A percentile compares a stretch with the other conserved stretches of the same genome.
Evolutionary conservation across 2,888 invertebrate genomes (phyloP).

Genomic region (Melinopterus prodromus): DNA sequence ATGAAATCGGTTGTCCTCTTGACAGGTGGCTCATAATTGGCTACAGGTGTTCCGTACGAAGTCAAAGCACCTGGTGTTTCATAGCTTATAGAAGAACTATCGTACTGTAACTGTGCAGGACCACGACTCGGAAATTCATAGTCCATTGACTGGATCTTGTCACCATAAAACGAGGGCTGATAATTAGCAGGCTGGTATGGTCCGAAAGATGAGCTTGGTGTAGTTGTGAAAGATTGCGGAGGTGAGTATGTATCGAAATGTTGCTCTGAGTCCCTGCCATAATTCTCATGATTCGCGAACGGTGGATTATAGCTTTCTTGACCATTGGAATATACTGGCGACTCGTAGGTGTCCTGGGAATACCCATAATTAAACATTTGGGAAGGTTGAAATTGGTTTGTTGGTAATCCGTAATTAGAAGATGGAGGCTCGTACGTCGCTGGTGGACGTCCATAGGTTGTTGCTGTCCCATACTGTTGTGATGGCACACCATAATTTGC

Average conservation of each 20-base stretch:
- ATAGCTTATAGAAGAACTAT: constrained; percentile 49
- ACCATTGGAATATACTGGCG: neutral
- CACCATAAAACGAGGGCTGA: neutral
- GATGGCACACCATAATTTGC: constrained; percentile 44
- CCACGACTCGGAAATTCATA: neutral
- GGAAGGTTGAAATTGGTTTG: constrained; percentile 37
- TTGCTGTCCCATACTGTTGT: constrained; percentile 38
- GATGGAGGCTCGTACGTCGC: constrained; percentile 37
- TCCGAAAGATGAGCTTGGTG: constrained; percentile 26
- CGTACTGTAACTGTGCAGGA: constrained; percentile 40
- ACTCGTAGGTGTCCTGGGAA: neutral
- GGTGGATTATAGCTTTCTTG: neutral
- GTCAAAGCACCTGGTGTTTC: constrained; percentile 52
- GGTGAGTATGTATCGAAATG: neutral
- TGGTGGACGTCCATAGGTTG: constrained; percentile 29
- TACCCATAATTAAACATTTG: constrained; percentile 32
- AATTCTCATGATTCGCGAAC: neutral
- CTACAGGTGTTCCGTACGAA: constrained; percentile 51
- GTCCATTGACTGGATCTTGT: neutral
- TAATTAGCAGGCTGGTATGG: neutral
- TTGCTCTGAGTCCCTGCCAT: neutral
- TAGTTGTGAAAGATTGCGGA: neutral
- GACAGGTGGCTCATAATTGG: constrained; percentile 31
- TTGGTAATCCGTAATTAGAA: constrained; percentile 38
- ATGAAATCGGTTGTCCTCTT: constrained; percentile 22